Evolutionary conservation across 2,888 invertebrate species (phyloP).

Genomic region (Lymantria monacha): DNA sequence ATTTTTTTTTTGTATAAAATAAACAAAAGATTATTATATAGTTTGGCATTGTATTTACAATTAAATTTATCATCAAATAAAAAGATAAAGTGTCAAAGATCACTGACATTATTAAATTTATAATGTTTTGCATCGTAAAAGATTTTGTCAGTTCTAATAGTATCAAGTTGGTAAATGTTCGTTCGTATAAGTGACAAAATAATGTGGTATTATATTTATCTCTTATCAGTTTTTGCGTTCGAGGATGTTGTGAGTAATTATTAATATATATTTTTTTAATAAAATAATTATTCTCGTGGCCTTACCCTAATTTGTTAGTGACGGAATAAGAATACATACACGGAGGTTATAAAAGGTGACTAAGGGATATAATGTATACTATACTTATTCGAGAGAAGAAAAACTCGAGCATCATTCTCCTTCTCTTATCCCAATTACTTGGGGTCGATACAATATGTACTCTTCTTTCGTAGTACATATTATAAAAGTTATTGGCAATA

Average conservation of each 20-base stretch:
- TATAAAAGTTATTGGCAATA: too few species aligned
- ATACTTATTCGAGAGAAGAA: too few species aligned
- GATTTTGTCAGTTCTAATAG: slow-evolving; percentile 19
- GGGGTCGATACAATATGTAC: too few species aligned
- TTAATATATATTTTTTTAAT: not conserved
- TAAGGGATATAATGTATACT: too few species aligned
- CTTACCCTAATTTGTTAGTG: too few species aligned
- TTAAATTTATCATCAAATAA: slow-evolving; percentile 20
- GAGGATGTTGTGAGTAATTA: slow-evolving; percentile 48
- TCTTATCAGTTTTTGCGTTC: slow-evolving; percentile 46
- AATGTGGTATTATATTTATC: slow-evolving; percentile 54
- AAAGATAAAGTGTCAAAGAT: slow-evolving; percentile 33
- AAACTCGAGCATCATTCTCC: too few species aligned
- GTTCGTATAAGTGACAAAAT: slow-evolving; percentile 15
- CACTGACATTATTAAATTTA: slow-evolving; percentile 17
- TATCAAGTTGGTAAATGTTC: slow-evolving; percentile 3
- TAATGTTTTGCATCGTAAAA: slow-evolving; percentile 12
- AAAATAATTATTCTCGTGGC: too few species aligned
- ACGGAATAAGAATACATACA: too few species aligned
- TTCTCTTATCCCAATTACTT: too few species aligned
- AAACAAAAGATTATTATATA: slow-evolving; percentile 1
- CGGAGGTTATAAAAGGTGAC: too few species aligned
- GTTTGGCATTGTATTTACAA: slow-evolving; percentile 1
- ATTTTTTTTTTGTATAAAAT: slow-evolving; percentile 1
- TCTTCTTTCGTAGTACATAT: too few species aligned